Percentiles rank a stretch among this genome's conserved stretches.
These are phyloP conservation scores for Chondrosia reniformis DNA, from an alignment of 37 sponge, comb jelly and placozoan species.

Conservation along the genomic window DNA sequence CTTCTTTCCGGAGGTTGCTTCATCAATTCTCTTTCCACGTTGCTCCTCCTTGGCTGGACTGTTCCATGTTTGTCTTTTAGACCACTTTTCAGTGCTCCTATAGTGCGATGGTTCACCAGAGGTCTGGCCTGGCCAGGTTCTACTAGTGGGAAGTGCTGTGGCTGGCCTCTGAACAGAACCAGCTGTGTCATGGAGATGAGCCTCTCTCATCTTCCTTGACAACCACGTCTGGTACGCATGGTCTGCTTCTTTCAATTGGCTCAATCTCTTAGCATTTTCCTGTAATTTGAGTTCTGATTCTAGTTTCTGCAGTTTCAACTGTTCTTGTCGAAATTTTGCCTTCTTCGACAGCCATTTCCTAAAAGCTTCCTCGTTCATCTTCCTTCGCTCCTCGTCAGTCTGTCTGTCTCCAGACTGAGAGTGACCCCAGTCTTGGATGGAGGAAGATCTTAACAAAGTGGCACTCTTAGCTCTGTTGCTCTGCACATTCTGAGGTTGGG, in stretches of 20 bases:
- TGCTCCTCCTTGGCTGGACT: neutral
- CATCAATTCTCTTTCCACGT: neutral
- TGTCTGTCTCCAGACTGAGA: too few relatives aligned
- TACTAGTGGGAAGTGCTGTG: neutral
- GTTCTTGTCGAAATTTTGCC: neutral
- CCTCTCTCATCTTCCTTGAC: conserved; percentile 18
- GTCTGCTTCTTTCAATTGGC: too few relatives aligned
- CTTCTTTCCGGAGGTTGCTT: conserved; percentile 18
- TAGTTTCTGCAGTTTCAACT: neutral
- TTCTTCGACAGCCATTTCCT: conserved; percentile 43
- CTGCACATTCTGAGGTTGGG: too few relatives aligned
- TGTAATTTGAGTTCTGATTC: neutral
- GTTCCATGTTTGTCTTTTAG: conserved; percentile 37
- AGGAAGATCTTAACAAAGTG: too few relatives aligned
- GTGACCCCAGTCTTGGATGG: neutral
- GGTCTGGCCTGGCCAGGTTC: neutral
- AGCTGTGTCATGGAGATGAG: neutral
- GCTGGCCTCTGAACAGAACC: neutral
- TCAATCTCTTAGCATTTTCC: neutral
- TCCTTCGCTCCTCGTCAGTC: conserved; percentile 27
- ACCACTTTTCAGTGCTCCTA: conserved; percentile 42
- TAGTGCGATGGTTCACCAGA: neutral
- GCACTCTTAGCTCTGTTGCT: too few relatives aligned
- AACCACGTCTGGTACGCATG: conserved; percentile 50
- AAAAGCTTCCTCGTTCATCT: conserved; percentile 26